Evolutionary conservation across 30 jellyfish, hydroid and myxozoan genomes (phyloP).

Genomic region (Morbakka virulenta): DNA sequence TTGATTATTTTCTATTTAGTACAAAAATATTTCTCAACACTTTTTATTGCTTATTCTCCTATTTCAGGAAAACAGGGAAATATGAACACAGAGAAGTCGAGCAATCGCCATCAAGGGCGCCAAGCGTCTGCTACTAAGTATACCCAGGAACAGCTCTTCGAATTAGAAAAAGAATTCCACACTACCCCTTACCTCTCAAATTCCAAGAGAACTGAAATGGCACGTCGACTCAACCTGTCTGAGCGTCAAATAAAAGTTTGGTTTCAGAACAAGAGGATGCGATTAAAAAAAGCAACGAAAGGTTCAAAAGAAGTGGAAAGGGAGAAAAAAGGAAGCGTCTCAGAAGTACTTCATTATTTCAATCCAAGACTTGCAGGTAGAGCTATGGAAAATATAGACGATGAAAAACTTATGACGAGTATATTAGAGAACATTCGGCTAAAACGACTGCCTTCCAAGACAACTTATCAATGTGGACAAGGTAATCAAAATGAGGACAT

Average conservation of each 20-base stretch:
- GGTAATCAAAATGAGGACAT: conserved; percentile 1
- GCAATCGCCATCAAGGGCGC: neutral
- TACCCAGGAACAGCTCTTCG: conserved; percentile 55
- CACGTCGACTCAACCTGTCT: conserved; percentile 16
- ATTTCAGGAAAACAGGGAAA: neutral
- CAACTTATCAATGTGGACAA: neutral
- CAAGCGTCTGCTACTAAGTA: conserved; percentile 46
- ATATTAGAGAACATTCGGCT: conserved; percentile 6
- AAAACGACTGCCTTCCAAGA: conserved; percentile 27
- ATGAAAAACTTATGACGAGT: neutral
- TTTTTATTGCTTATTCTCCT: no score
- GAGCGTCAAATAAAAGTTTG: conserved; percentile 54
- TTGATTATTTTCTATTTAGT: no score
- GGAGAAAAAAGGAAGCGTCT: neutral
- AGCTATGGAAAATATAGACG: neutral
- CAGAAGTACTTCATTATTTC: conserved; percentile 46
- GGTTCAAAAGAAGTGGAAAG: neutral
- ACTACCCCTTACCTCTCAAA: conserved; percentile 42
- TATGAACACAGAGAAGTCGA: neutral
- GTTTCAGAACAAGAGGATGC: conserved; percentile 68
- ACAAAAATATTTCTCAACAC: no score
- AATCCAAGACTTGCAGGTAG: conserved; percentile 2
- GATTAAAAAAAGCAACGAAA: conserved; percentile 21
- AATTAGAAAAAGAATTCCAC: conserved; percentile 62
- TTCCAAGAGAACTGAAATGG: conserved; percentile 42